Conservation (phyloP, 2,888 invertebrate species). For the Scaptomyza cyrtandrae region DNA sequence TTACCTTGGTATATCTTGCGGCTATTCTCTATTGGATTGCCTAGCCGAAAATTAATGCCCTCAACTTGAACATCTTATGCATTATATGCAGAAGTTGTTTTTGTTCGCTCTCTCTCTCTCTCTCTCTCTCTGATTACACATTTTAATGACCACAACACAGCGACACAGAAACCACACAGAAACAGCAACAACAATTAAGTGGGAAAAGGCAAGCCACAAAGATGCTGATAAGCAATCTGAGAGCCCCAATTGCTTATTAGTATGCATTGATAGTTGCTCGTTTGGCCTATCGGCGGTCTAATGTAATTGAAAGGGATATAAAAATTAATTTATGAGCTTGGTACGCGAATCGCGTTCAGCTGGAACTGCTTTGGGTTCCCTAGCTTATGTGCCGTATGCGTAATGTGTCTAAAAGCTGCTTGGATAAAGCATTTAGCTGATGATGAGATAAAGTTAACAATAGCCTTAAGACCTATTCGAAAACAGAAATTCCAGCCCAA, state of each 20-base stretch:
- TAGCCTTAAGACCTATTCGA: too few relatives aligned
- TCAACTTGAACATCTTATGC: slow-evolving; percentile 19
- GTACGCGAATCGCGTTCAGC: slow-evolving; percentile 38
- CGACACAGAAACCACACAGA: neutral
- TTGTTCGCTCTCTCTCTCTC: neutral
- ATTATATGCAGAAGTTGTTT: slow-evolving; percentile 20
- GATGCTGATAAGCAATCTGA: too few relatives aligned
- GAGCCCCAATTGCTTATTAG: slow-evolving; percentile 36
- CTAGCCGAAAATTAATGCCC: slow-evolving; percentile 21
- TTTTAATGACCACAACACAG: slow-evolving; percentile 23
- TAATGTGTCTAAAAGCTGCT: slow-evolving; percentile 16
- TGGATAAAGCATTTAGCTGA: slow-evolving; percentile 2
- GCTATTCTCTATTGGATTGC: neutral
- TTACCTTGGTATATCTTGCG: slow-evolving; percentile 10
- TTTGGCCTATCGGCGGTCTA: slow-evolving; percentile 26
- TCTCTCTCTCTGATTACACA: slow-evolving; percentile 19
- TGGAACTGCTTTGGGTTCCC: slow-evolving; percentile 1
- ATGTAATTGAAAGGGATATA: slow-evolving; percentile 65
- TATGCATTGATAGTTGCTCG: slow-evolving; percentile 49
- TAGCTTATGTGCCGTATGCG: slow-evolving; percentile 19
- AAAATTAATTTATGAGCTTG: slow-evolving; percentile 67
- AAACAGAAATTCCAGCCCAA: too few relatives aligned
- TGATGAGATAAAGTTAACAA: slow-evolving; percentile 2
- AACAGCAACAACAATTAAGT: slow-evolving; percentile 2
- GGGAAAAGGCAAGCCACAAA: too few relatives aligned